These are phyloP conservation scores for Sipha maydis DNA, from an alignment of 2,888 invertebrate genomes.

Conservation along the genomic window DNA sequence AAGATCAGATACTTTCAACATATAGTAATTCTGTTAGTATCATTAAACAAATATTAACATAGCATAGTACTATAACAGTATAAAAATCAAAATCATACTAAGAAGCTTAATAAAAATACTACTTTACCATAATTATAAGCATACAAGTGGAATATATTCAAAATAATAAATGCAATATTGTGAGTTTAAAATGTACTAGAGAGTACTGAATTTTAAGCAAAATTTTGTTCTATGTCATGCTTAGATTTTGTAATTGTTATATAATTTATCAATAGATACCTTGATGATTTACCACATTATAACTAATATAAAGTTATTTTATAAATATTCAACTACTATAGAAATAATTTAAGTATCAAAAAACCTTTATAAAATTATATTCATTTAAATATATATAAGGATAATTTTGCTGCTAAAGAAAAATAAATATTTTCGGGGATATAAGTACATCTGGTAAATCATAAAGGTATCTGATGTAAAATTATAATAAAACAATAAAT, in stretches of 20 bases:
- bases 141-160: conserved; percentile 36
- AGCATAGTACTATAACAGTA: not conserved
- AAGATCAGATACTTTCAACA: conserved; percentile 10
- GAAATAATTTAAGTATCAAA: not conserved
- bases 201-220: conserved; percentile 36
- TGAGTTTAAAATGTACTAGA: conserved; percentile 17
- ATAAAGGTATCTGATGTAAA: not conserved
- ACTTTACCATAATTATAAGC: conserved; percentile 45
- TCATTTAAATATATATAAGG: not conserved
- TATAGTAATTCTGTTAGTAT: not conserved
- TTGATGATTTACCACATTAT: not conserved
- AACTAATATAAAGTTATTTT: not conserved
- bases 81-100: not conserved
- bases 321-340: not conserved
- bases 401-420: not conserved
- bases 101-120: conserved; percentile 22
- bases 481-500: not conserved
- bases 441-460: not conserved
- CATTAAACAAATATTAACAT: not conserved
- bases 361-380: too few species aligned
- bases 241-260: conserved; percentile 11
- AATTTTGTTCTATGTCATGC: conserved; percentile 47
- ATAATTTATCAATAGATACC: not conserved
- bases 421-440: not conserved
- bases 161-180: conserved; percentile 39